These are phyloP conservation scores for Oryzias sinensis DNA, from an alignment of 2,797 vertebrate species.

Conservation along the genomic window DNA sequence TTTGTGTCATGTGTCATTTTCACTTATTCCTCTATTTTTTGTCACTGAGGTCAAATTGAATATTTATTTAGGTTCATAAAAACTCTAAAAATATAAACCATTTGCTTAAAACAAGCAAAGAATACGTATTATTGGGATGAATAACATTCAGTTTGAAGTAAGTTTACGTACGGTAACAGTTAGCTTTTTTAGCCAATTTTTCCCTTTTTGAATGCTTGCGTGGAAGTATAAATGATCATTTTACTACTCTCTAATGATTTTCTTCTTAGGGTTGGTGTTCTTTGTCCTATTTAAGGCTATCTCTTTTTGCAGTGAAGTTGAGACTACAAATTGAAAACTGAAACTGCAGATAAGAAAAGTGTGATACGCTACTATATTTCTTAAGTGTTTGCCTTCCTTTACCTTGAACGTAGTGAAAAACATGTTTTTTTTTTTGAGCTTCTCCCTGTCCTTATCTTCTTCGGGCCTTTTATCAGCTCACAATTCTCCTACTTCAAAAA, in stretches of 20 bases:
- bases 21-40: too few relatives aligned
- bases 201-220: background rate
- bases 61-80: too few relatives aligned
- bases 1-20: too few relatives aligned
- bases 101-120: too few relatives aligned
- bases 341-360: background rate
- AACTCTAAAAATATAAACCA: too few relatives aligned
- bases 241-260: background rate
- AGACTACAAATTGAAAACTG: slow-evolving; percentile 5
- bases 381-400: slow-evolving; percentile 2
- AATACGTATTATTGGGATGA: too few relatives aligned
- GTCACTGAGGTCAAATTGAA: too few relatives aligned
- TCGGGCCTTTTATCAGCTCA: slow-evolving; percentile 40
- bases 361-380: background rate
- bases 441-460: slow-evolving; percentile 41
- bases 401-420: slow-evolving; percentile 24
- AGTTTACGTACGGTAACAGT: too few relatives aligned
- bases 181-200: too few relatives aligned
- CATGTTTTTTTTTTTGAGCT: slow-evolving; percentile 52
- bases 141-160: too few relatives aligned
- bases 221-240: background rate
- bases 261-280: too few relatives aligned
- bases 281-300: too few relatives aligned
- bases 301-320: background rate
- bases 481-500: slow-evolving; percentile 21